These are phyloP conservation scores for Ardeotis arabs DNA, from an alignment of 2,113 vertebrate genomes.

Conservation along the genomic window DNA sequence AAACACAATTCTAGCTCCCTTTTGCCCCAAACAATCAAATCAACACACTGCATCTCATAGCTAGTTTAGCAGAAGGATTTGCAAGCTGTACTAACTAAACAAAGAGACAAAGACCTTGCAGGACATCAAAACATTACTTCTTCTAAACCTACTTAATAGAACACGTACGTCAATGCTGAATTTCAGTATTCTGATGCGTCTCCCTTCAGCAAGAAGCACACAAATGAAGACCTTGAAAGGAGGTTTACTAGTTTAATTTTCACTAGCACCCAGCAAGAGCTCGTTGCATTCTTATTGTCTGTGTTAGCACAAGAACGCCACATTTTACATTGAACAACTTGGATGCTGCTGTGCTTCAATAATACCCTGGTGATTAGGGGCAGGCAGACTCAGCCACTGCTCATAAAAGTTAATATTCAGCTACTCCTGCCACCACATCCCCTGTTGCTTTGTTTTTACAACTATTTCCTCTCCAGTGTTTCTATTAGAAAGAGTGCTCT, in stretches of 20 bases:
- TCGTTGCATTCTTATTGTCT: rapidly evolving
- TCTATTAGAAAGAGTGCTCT: not conserved
- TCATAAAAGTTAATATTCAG: not conserved
- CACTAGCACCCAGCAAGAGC: not conserved
- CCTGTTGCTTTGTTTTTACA: not conserved
- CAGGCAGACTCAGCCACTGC: not conserved
- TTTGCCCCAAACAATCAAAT: not conserved
- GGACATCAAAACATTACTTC: not conserved
- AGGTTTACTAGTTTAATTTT: not conserved
- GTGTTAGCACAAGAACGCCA: not conserved
- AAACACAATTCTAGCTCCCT: not conserved
- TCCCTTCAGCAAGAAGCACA: not conserved
- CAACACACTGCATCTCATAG: rapidly evolving
- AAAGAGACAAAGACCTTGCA: not conserved
- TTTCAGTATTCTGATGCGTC: not conserved
- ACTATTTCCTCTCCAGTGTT: not conserved
- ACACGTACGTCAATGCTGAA: rapidly evolving
- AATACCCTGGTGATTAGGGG: not conserved
- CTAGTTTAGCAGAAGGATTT: not conserved
- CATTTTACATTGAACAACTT: no score
- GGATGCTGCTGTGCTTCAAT: not conserved
- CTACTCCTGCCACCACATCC: not conserved
- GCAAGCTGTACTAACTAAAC: not conserved
- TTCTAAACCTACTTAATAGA: not conserved
- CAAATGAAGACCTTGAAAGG: rapidly evolving